phyloP scores from a whole-genome alignment of 1,140 invertebrate species.

The Drosophila suzukii region DNA sequence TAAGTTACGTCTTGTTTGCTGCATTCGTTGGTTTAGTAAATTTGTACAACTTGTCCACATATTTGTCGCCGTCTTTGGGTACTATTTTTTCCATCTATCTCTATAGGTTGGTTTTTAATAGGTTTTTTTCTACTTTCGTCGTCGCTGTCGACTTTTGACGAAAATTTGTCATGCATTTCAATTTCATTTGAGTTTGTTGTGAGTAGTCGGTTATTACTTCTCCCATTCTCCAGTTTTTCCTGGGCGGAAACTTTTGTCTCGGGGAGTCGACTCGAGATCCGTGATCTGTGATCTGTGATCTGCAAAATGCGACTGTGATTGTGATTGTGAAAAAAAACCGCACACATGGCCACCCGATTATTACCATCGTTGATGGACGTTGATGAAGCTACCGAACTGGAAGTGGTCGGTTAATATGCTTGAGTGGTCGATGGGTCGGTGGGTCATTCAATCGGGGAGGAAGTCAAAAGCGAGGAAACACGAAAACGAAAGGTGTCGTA shows the following conservation, averaged over 20 bases:
- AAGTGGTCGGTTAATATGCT: constrained; percentile 29
- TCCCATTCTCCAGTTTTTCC: constrained; percentile 24
- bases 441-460: constrained; percentile 4
- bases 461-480: not conserved
- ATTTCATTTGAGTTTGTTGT: constrained; percentile 41
- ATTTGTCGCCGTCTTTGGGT: constrained; percentile 8
- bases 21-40: constrained; percentile 1
- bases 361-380: constrained; percentile 12
- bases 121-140: constrained; percentile 10
- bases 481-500: constrained; percentile 20
- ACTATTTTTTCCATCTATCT: not conserved
- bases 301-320: not conserved
- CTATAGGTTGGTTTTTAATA: too few relatives aligned
- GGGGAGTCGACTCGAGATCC: not conserved
- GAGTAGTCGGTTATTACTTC: constrained; percentile 5
- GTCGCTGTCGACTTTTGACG: constrained; percentile 7
- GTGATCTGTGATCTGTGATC: constrained; percentile 7
- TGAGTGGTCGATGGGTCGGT: constrained; percentile 14
- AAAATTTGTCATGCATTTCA: constrained; percentile 59
- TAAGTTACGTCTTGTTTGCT: constrained; percentile 5
- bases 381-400: constrained; percentile 23
- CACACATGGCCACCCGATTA: constrained; percentile 1
- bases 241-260: constrained; percentile 32
- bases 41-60: constrained; percentile 24
- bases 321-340: constrained; percentile 7